Base-by-base conservation (phyloP, 2,113 vertebrate species). In the Cyphomyrus discorhynchus region DNA sequence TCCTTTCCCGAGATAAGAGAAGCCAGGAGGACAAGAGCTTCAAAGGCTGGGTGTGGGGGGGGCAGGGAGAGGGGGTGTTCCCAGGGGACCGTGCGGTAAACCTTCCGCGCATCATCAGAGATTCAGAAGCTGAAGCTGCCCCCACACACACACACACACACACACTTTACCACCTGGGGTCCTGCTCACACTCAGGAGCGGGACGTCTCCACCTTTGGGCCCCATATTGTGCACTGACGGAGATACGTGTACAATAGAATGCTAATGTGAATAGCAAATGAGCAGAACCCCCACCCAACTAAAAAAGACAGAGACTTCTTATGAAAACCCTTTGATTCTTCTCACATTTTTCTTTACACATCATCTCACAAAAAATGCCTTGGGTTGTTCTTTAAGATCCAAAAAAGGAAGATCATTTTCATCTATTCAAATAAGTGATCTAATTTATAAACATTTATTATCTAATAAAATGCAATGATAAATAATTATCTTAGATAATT, bases 11-110 rank as follows among this genome's bases (percentile, higher is more conserved):
- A 97, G 97, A 97, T 97, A 97, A 97, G 96, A 96, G 96, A 95
- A 96, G 96, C 95, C 95, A 97, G 96, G 97, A 95, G 97, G 96
- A 97, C 95, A 97, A 97, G 95, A 95, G 97, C 97, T 98, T 98
- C 97, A 97, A 97, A 97, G 97, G 95, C 94, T 86, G 97, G 95
- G 95, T 93, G 93, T 94, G 91, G 13, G 50, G 95, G 95, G 42
- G 19, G 74, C 21, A 24, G 77, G 74, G 74, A 42, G 93, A 93
- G 94, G 91, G 95, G 95, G 94, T 93, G 93, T 94, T 97, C 96
- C 96, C 95, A 90, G 90, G 94, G 95, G 94, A 95, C 91, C 90
- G 85, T 92, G 95, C 95, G 94, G 94, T 97, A 97, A 97, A 97
- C 96, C 97, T 96, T 94, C 96, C 95, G 95, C 94, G 96, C 94